Percentiles rank a stretch among this genome's conserved stretches.
Evolutionary conservation across 2,797 vertebrate species (phyloP).

Genomic region (Macroramphosus scolopax): DNA sequence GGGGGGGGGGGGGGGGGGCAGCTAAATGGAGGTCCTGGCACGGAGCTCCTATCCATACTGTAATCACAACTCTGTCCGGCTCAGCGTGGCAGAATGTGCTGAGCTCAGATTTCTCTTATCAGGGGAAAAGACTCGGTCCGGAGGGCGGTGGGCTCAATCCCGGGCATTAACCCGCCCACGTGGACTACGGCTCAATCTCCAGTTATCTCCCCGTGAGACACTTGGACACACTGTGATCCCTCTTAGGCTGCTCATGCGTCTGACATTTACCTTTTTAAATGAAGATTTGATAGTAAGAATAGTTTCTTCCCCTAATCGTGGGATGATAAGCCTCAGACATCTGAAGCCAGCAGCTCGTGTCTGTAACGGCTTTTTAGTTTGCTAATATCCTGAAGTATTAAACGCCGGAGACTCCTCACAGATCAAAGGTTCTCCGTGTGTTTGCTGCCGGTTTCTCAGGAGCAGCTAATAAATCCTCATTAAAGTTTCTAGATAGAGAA

Average conservation of each 20-base stretch:
- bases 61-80: conserved; percentile 64
- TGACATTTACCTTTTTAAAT: conserved; percentile 17
- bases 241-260: conserved; percentile 20
- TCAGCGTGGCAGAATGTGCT: conserved; percentile 45
- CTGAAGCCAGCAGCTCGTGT: background rate
- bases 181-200: conserved; percentile 43
- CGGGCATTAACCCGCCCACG: conserved; percentile 47
- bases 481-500: too few relatives aligned
- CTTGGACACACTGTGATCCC: conserved; percentile 31
- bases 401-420: conserved; percentile 13
- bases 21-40: conserved; percentile 58
- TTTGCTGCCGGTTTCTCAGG: conserved; percentile 13
- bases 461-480: too few relatives aligned
- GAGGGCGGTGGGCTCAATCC: conserved; percentile 41
- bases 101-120: conserved; percentile 67
- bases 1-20: conserved; percentile 14
- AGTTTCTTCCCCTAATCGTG: too few relatives aligned
- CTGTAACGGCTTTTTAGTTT: background rate
- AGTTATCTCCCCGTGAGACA: conserved; percentile 23
- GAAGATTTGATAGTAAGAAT: too few relatives aligned
- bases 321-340: background rate
- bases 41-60: conserved; percentile 33
- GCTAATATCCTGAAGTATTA: background rate
- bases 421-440: conserved; percentile 20
- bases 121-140: conserved; percentile 42